Conservation (phyloP, 2,113 vertebrate species). For the Xiphophorus couchianus region DNA sequence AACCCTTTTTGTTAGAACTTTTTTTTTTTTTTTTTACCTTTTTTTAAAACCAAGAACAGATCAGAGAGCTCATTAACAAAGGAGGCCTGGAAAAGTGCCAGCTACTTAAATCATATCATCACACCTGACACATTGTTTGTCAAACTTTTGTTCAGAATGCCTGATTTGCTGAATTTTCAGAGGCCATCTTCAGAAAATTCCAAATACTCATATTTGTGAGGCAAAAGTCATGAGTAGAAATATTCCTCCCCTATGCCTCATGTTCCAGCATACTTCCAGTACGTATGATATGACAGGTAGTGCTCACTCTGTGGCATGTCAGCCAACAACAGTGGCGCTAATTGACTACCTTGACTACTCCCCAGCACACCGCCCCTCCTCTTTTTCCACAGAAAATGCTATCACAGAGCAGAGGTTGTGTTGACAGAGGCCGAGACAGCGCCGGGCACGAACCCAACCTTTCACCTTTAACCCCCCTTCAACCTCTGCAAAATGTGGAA, state of each 20-base stretch:
- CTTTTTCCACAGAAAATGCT: constrained; percentile 56
- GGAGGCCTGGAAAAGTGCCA: no score
- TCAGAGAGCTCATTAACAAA: no score
- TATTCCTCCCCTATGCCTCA: neutral
- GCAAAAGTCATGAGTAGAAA: constrained; percentile 4
- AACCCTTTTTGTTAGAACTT: no score
- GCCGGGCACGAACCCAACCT: constrained; percentile 65
- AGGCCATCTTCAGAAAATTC: neutral
- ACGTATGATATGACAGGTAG: constrained; percentile 10
- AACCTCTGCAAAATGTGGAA: constrained; percentile 53
- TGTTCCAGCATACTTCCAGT: neutral
- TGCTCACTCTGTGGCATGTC: constrained; percentile 45
- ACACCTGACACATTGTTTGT: no score
- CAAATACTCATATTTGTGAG: constrained; percentile 6
- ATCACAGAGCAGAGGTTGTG: constrained; percentile 73
- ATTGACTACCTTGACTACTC: constrained; percentile 52
- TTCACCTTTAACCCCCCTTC: constrained; percentile 56
- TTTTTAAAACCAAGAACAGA: no score
- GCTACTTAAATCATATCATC: no score
- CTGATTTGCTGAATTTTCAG: neutral
- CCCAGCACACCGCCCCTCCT: constrained; percentile 15
- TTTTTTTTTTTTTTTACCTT: no score
- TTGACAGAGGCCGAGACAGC: constrained; percentile 74
- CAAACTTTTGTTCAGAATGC: no score
- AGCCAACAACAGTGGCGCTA: constrained; percentile 50